A percentile compares a stretch with the other conserved stretches of the same genome.
Conservation (phyloP, 2,797 vertebrate genomes). For the Rhinogobio ventralis region DNA sequence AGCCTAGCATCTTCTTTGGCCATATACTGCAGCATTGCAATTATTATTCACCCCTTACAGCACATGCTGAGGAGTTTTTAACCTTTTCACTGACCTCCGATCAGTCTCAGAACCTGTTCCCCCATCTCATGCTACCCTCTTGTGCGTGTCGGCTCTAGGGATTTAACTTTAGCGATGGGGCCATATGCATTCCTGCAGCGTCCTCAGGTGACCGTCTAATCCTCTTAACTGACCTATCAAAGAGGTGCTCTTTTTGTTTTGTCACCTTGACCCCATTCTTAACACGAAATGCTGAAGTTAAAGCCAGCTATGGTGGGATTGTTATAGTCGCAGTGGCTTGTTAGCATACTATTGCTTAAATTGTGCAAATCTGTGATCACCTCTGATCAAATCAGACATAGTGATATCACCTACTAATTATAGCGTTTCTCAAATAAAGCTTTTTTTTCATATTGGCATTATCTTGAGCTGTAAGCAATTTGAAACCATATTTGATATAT, state of each 20-base stretch:
- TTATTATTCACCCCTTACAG: background rate
- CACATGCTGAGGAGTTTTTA: conserved; percentile 17
- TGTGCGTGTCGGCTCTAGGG: background rate
- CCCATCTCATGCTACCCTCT: background rate
- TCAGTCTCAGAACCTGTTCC: conserved; percentile 9
- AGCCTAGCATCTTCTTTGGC: conserved; percentile 55
- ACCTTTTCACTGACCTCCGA: conserved; percentile 35
- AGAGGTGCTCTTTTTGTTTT: conserved; percentile 55
- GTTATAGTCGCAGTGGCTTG: background rate
- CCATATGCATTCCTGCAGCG: conserved; percentile 58
- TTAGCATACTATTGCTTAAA: background rate
- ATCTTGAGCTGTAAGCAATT: background rate
- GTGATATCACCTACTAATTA: background rate
- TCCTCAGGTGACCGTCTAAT: conserved; percentile 70
- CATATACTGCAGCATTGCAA: conserved; percentile 37
- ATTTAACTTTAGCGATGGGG: conserved; percentile 22
- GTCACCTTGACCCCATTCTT: conserved; percentile 16
- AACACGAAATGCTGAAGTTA: background rate
- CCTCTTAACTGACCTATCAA: conserved; percentile 67
- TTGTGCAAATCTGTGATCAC: background rate
- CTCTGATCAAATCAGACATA: background rate
- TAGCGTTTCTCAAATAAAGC: too few species aligned
- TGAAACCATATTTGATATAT: background rate
- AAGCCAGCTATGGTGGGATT: background rate
- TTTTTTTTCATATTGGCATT: too few species aligned